A percentile compares a stretch with the other conserved stretches of the same genome.
Evolutionary conservation across 2,113 vertebrate genomes (phyloP).

Genomic region (Macroglossus sobrinus): DNA sequence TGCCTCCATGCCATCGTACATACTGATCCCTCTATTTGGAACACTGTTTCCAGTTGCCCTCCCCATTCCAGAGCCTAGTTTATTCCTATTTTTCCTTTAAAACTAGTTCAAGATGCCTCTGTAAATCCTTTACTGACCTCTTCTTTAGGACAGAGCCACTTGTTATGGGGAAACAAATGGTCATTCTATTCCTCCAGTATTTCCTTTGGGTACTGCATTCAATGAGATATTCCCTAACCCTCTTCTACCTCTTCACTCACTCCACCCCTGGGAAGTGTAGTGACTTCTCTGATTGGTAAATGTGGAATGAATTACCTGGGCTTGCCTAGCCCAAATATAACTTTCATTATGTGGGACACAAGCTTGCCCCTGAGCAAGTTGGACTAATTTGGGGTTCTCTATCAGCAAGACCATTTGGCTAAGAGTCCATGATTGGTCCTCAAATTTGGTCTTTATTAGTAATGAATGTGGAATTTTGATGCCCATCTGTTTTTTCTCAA

Average conservation of each 20-base stretch:
- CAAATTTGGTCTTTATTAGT: not conserved
- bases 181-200: not conserved
- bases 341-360: not conserved
- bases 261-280: accelerated
- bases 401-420: not conserved
- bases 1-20: not conserved
- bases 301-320: not conserved
- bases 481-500: not conserved
- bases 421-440: not conserved
- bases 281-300: not conserved
- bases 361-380: not conserved
- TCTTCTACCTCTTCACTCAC: not conserved
- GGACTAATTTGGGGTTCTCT: not conserved
- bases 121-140: not conserved
- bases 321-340: not conserved
- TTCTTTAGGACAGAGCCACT: not conserved
- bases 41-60: not conserved
- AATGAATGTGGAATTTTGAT: not conserved
- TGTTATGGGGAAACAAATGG: not conserved
- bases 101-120: not conserved
- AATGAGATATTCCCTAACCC: not conserved
- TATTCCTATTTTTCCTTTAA: not conserved
- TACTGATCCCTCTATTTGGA: not conserved
- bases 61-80: not conserved
- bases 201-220: not conserved